A percentile compares a stretch with the other conserved stretches of the same genome.
Conservation (phyloP, 1,140 invertebrate genomes). For the Drosophila ercepeae region DNA sequence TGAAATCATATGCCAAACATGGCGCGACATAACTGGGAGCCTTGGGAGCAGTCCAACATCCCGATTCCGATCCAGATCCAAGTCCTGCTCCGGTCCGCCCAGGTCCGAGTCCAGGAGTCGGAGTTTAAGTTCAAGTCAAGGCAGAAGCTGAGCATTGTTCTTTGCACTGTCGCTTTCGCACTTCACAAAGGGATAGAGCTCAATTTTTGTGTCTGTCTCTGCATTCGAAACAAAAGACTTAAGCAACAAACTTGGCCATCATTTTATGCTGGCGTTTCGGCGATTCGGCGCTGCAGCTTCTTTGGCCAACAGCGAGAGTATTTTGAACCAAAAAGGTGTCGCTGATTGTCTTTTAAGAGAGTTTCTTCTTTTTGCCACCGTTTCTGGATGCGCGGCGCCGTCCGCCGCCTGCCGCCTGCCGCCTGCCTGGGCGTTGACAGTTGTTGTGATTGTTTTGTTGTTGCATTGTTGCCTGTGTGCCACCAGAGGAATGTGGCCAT, state of each 20-base stretch:
- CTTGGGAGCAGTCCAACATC: constrained; percentile 28
- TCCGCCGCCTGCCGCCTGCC: constrained; percentile 45
- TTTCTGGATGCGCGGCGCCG: constrained; percentile 60
- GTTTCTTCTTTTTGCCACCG: constrained; percentile 22
- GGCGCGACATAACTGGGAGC: constrained; percentile 76
- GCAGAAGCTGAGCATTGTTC: constrained; percentile 66
- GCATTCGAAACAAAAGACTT: constrained; percentile 82
- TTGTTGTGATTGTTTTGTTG: constrained; percentile 81
- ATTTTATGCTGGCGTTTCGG: constrained; percentile 27
- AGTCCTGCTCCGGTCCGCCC: background rate
- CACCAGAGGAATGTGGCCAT: constrained; percentile 64
- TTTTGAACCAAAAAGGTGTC: constrained; percentile 83
- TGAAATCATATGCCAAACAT: constrained; percentile 82
- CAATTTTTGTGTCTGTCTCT: constrained; percentile 61
- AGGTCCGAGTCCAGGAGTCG: background rate
- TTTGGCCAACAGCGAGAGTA: constrained; percentile 63
- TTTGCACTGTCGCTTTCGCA: constrained; percentile 81
- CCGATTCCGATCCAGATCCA: background rate
- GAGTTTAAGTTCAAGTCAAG: constrained; percentile 2
- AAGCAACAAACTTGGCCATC: constrained; percentile 74
- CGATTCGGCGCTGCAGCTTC: constrained; percentile 11
- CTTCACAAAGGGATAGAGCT: constrained; percentile 81
- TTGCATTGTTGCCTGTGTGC: constrained; percentile 61
- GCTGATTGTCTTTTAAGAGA: constrained; percentile 83
- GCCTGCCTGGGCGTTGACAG: constrained; percentile 68